Evolutionary conservation across 2,888 invertebrate species (phyloP).

Genomic region (Thyatira batis): DNA sequence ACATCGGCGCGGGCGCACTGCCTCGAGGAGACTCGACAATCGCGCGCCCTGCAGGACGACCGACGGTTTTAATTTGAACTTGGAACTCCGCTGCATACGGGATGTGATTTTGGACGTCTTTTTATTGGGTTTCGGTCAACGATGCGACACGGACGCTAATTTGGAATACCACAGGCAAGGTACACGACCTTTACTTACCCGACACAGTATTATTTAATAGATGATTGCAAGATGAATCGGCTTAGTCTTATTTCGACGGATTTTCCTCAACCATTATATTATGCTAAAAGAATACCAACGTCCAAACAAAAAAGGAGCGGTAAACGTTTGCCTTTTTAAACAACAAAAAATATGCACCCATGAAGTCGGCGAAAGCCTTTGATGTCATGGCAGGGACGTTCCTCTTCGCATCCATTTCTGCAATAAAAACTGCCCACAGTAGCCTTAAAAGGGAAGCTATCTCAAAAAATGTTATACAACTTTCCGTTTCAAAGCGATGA

Average conservation of each 20-base stretch:
- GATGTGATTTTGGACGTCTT: slow-evolving; percentile 62
- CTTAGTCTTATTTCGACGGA: not conserved
- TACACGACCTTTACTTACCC: slow-evolving; percentile 48
- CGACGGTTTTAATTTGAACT: slow-evolving; percentile 66
- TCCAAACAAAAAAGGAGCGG: slow-evolving; percentile 4
- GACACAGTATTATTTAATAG: slow-evolving; percentile 23
- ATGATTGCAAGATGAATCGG: not conserved
- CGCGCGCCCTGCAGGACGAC: slow-evolving; percentile 38
- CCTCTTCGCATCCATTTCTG: slow-evolving; percentile 56
- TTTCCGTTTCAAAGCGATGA: slow-evolving; percentile 78
- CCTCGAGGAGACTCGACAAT: slow-evolving; percentile 19
- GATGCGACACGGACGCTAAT: slow-evolving; percentile 51
- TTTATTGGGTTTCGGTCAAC: slow-evolving; percentile 58
- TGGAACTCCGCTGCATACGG: slow-evolving; percentile 53
- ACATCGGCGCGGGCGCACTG: slow-evolving; percentile 71
- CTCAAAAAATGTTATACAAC: slow-evolving; percentile 74
- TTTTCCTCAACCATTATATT: slow-evolving; percentile 1
- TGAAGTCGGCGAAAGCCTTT: slow-evolving; percentile 59
- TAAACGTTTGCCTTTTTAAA: slow-evolving; percentile 27
- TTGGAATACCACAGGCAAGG: slow-evolving; percentile 53
- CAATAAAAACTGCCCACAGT: slow-evolving; percentile 63
- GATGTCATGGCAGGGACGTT: slow-evolving; percentile 46
- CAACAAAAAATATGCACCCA: slow-evolving; percentile 51
- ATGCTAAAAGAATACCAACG: slow-evolving; percentile 6
- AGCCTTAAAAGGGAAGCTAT: slow-evolving; percentile 69